Evolutionary conservation across 2,888 invertebrate species (phyloP), one percentile per base, ranked within the genome.

Genomic region (Rhagium mordax): DNA sequence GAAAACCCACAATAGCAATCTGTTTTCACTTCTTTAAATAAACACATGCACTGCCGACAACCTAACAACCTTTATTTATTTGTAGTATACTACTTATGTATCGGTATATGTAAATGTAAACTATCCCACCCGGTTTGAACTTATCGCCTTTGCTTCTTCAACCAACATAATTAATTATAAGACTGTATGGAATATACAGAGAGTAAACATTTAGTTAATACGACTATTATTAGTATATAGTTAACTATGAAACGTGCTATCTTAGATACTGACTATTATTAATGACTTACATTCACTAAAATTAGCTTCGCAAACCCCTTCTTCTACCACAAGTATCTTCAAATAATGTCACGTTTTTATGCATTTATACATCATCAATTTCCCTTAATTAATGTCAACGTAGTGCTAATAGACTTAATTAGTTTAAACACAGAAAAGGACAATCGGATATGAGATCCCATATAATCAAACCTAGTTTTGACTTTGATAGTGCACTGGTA

Each of bases 1-100:
- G 84, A 84, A 84, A 82, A 82, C 74, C 78, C 78, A 73, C 77
- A 76, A 81, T 81, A 79, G 78, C 78, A 81, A 83, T 84, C 78
- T 77, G 79, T 81, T 81, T 81, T 78, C 78, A 75, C 75, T 78
- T 74, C 74, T 81, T 79, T 76, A 80, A 81, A 80, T 79, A 79
- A 80, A 78, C 71, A 74, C 72, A 67, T 59, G 67, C 27, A 20
- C 49, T 20, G 29, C 67, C 61, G 71, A 71, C 67, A 70, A 61
- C 66, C 64, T 47, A 53, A 61, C 73, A 66, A 60, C 49, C 53
- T 70, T 60, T 74, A 74, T 70, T 70, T 70, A 70, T 74, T 73
- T 66, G 55, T 59, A 55, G 70, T 60, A 70, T 70, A 65, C 66
- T 62, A 73, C 73, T 70, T 66, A 66, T 66, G 66, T 70, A 70